Percentiles rank a stretch among this genome's conserved stretches.
These are phyloP conservation scores for Punctoribates punctum DNA, from an alignment of 2,888 invertebrate species.

Conservation along the genomic window DNA sequence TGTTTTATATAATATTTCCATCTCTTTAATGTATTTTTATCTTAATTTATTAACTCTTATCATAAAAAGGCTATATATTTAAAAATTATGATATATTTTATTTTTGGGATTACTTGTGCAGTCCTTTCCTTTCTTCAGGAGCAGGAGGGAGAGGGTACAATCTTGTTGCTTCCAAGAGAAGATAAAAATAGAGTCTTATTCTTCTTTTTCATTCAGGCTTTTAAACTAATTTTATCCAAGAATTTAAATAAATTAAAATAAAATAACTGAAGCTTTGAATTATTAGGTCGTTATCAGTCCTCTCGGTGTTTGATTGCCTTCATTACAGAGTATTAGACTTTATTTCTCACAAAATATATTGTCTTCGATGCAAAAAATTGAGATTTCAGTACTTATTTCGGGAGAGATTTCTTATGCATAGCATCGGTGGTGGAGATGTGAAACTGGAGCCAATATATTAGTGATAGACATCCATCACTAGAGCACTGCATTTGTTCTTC, in stretches of 20 bases:
- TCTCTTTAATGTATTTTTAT: slow-evolving; percentile 12
- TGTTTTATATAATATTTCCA: not conserved
- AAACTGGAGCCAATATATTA: slow-evolving; percentile 20
- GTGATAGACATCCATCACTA: slow-evolving; percentile 34
- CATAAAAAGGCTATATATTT: slow-evolving; percentile 25
- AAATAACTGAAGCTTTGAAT: slow-evolving; percentile 15
- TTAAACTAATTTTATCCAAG: slow-evolving; percentile 1
- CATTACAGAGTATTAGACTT: not conserved
- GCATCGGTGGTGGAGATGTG: not conserved
- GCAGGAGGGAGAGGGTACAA: not conserved
- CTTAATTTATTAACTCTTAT: slow-evolving; percentile 30
- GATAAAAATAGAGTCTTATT: slow-evolving; percentile 1
- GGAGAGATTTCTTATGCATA: not conserved
- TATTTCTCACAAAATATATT: not conserved
- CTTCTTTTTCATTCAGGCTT: not conserved
- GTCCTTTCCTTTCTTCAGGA: not conserved
- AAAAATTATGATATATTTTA: slow-evolving; percentile 10
- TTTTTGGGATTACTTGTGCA: not conserved
- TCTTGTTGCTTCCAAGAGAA: not conserved
- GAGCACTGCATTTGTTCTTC: slow-evolving; percentile 18
- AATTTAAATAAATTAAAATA: not conserved
- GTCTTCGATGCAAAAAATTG: not conserved
- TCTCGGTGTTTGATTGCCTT: slow-evolving; percentile 2
- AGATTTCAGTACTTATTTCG: not conserved
- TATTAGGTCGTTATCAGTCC: slow-evolving; percentile 29